Conservation (phyloP, 2,113 vertebrate species). For the Alexandromys fortis region DNA sequence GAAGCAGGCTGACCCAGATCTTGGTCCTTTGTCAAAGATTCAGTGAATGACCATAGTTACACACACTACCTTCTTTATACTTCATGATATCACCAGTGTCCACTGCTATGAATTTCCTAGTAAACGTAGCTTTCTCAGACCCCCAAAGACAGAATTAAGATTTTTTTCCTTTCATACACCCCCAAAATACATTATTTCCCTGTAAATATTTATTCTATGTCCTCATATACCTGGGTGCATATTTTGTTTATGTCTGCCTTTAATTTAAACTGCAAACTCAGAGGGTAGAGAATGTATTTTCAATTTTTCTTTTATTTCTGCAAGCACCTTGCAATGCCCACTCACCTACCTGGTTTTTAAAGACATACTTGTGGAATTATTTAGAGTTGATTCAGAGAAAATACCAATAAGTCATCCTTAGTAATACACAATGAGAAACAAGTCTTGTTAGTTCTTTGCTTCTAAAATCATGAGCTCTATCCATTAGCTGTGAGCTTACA, state of each 20-base stretch:
- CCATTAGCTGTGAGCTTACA: constrained; percentile 37
- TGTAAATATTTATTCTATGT: background rate
- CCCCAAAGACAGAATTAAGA: background rate
- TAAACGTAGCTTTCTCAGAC: background rate
- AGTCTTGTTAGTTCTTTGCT: background rate
- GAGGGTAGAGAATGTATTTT: background rate
- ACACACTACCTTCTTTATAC: background rate
- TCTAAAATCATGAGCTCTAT: background rate
- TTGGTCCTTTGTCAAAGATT: background rate
- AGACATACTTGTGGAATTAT: constrained; percentile 20
- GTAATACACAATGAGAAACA: constrained; percentile 22
- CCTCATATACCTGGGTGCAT: too few species aligned
- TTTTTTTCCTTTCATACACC: background rate
- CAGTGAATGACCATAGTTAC: background rate
- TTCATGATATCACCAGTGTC: background rate
- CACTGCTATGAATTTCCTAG: background rate
- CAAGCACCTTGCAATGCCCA: background rate
- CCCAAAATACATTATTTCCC: background rate
- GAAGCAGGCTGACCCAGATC: background rate
- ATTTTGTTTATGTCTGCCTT: background rate
- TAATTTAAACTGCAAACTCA: background rate
- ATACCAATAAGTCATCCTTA: constrained; percentile 26
- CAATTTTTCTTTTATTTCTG: constrained; percentile 22
- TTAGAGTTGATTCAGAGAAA: constrained; percentile 47
- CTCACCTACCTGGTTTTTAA: background rate